Base-by-base conservation (phyloP, 1,140 invertebrate genomes). In the Centruroides vittatus region DNA sequence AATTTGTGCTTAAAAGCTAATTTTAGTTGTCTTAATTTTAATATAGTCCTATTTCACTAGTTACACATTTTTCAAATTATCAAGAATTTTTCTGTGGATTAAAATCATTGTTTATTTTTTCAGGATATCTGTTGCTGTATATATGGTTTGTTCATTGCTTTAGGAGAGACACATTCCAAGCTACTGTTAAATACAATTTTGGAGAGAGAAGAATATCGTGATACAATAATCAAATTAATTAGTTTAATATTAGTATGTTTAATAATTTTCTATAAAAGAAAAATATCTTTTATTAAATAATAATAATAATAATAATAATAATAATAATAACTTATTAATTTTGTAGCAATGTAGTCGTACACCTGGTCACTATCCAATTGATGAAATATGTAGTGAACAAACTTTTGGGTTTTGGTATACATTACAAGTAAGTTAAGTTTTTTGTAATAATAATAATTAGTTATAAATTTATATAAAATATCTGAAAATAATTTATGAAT, bases 341-440 rank as follows among this genome's bases (percentile, higher is more conserved):
- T 67, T 67, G 48, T 63, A 76, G 72, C 78, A 82, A 56, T 91
- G 88, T 70, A 86, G 86, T 12, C 82, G 82, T 60, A 80, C 87
- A 60, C 83, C 86, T 12, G 88, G 89, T 0, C 79, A 85, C 60
- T 93, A 88, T 77, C 89, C 89, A 0, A 78, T 84, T 3, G 85
- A 93, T 69, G 91, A 93, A 74, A 84, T 80, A 0, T 82, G 84
- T 57, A 92, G 88, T 70, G 85, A 84, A 54, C 78, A 92, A 64
- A 81, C 89, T 0, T 86, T 94, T 73, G 84, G 85, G 1, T 90
- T 94, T 73, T 96, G 92, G 92, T 94, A 88, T 71, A 83, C 85
- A 54, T 74, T 95, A 47, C 90, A 94, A 78, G 84, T 85, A 68
- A 63, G 64, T 55, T 57, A 47, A 55, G 71, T 51, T 23, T 53